Evolutionary conservation across 1,140 invertebrate species (phyloP).

Genomic region (Piezodorus guildinii): DNA sequence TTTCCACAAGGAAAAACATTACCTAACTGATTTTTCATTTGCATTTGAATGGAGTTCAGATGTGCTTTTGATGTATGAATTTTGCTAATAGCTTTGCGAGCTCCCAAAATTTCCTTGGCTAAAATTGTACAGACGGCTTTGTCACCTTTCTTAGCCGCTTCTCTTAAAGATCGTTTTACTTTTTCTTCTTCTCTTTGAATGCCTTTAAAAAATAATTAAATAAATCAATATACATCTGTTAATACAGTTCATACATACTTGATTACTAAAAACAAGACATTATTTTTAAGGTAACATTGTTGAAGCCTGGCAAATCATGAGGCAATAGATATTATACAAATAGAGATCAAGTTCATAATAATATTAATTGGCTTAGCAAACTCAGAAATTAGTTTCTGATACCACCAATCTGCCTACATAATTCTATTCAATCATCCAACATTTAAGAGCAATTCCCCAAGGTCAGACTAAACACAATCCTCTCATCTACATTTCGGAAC

Average conservation of each 20-base stretch:
- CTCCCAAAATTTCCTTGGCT: constrained; percentile 88
- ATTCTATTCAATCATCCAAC: too few species aligned
- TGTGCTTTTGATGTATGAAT: constrained; percentile 95
- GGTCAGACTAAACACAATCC: too few species aligned
- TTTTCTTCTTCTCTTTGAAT: constrained; percentile 97
- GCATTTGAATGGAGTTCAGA: constrained; percentile 88
- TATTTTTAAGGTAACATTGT: background rate
- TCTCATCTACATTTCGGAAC: too few species aligned
- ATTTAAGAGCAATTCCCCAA: too few species aligned
- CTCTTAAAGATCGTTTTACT: constrained; percentile 85
- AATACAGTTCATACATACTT: background rate
- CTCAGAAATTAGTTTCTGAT: too few species aligned
- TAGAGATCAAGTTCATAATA: too few species aligned
- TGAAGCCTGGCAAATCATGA: too few species aligned
- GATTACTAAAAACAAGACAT: background rate
- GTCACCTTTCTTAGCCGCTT: constrained; percentile 92
- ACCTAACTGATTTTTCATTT: constrained; percentile 97
- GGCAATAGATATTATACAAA: too few species aligned
- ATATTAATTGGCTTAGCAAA: too few species aligned
- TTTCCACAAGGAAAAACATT: constrained; percentile 27
- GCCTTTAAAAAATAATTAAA: constrained; percentile 38
- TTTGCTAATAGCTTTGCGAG: constrained; percentile 79
- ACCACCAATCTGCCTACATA: too few species aligned
- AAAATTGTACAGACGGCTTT: constrained; percentile 87
- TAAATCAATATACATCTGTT: too few species aligned